These are phyloP conservation scores for Sinopyrophorus schimmeli DNA, from an alignment of 2,888 invertebrate genomes.

Conservation along the genomic window DNA sequence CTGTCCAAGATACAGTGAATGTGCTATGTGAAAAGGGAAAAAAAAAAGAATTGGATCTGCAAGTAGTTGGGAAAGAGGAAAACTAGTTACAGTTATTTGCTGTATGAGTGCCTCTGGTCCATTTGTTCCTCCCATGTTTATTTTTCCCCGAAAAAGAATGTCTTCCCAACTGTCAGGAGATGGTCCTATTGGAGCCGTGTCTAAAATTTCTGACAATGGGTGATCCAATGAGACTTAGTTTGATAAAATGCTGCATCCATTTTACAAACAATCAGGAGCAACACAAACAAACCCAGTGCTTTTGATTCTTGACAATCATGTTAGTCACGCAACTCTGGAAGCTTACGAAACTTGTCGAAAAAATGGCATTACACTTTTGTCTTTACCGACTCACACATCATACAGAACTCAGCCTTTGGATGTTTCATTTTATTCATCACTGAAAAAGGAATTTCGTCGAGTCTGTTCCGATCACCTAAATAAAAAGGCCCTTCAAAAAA, in stretches of 20 bases:
- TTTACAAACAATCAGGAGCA: too few species aligned
- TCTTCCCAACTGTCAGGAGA: neutral
- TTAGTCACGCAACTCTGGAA: neutral
- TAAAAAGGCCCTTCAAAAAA: too few species aligned
- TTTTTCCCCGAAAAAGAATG: slow-evolving; percentile 1
- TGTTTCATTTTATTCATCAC: neutral
- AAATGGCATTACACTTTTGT: neutral
- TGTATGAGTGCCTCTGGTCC: slow-evolving; percentile 4
- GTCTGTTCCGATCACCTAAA: too few species aligned
- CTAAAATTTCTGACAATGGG: neutral
- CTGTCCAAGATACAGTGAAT: slow-evolving; percentile 37
- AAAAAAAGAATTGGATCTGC: slow-evolving; percentile 40
- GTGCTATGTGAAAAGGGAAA: slow-evolving; percentile 40
- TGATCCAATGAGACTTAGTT: slow-evolving; percentile 6
- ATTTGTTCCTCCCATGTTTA: slow-evolving; percentile 1
- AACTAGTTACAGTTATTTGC: neutral
- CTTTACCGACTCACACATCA: slow-evolving; percentile 1
- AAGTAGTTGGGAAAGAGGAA: slow-evolving; percentile 33
- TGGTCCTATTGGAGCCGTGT: slow-evolving; percentile 2
- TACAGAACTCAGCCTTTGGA: neutral
- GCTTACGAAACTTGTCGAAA: neutral
- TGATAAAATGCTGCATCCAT: slow-evolving; percentile 5
- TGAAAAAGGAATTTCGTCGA: too few species aligned
- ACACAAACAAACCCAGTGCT: too few species aligned
- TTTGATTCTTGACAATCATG: slow-evolving; percentile 2